Percentiles rank a stretch among this genome's conserved stretches.
phyloP scores from a whole-genome alignment of 2,113 vertebrate species.

The Chaenocephalus aceratus region DNA sequence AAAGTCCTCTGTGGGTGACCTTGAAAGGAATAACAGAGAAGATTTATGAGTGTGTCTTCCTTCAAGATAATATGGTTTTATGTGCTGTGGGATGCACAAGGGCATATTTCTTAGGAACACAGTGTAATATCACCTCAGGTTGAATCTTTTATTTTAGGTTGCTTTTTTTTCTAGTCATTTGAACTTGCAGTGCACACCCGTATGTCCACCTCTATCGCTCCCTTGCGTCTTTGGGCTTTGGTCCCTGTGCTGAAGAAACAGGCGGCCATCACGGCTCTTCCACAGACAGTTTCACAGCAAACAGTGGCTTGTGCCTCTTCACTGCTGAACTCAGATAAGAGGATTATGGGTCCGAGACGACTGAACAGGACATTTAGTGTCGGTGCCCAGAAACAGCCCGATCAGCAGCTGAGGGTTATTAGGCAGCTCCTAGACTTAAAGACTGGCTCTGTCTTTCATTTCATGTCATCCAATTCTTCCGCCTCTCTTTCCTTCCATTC shows the following conservation, averaged over 20 bases:
- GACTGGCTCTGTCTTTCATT: conserved; percentile 38
- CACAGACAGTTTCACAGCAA: conserved; percentile 39
- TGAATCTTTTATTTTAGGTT: conserved; percentile 8
- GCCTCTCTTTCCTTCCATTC: conserved; percentile 1
- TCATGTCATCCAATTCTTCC: conserved; percentile 19
- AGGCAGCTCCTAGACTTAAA: conserved; percentile 51
- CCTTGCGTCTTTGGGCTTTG: conserved; percentile 13
- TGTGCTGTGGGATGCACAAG: conserved; percentile 8
- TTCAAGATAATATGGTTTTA: conserved; percentile 37
- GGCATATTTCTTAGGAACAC: background rate
- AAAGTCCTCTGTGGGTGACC: conserved; percentile 7
- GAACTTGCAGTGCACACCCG: background rate
- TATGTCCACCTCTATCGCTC: background rate
- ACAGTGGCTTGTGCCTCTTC: conserved; percentile 48
- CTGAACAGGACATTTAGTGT: conserved; percentile 73
- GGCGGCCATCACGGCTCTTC: conserved; percentile 28
- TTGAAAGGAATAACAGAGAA: conserved; percentile 21
- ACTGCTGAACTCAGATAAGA: conserved; percentile 66
- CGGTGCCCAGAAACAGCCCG: conserved; percentile 56
- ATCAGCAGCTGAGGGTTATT: conserved; percentile 73
- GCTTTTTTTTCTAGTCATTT: conserved; percentile 20
- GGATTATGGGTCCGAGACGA: conserved; percentile 64
- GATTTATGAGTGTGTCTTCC: conserved; percentile 35
- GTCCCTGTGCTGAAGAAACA: conserved; percentile 30
- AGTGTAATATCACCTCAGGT: conserved; percentile 1